Conservation (phyloP, 2,797 vertebrate genomes). For the Scleropages formosus region DNA sequence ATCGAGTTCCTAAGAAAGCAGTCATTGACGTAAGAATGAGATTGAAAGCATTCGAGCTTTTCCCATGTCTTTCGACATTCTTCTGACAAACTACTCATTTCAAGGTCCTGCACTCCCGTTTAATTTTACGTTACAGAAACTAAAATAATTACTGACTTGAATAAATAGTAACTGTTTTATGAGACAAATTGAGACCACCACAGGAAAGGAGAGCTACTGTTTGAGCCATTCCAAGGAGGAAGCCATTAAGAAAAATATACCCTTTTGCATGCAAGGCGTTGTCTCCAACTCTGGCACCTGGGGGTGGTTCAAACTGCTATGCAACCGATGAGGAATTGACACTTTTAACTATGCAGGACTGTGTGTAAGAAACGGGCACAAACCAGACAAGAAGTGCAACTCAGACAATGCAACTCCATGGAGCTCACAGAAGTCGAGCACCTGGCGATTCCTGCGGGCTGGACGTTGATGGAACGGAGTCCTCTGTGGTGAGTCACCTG, state of each 20-base stretch:
- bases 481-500: slow-evolving; percentile 16
- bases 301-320: slow-evolving; percentile 71
- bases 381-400: slow-evolving; percentile 52
- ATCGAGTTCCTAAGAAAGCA: too few relatives aligned
- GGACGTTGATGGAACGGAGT: not conserved
- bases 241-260: slow-evolving; percentile 27
- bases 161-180: slow-evolving; percentile 41
- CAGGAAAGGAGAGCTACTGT: slow-evolving; percentile 43
- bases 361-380: slow-evolving; percentile 51
- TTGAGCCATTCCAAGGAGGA: slow-evolving; percentile 60
- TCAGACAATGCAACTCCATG: slow-evolving; percentile 59
- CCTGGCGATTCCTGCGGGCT: not conserved
- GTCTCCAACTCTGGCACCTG: slow-evolving; percentile 46
- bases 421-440: not conserved
- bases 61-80: slow-evolving; percentile 7
- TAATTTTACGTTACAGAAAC: not conserved
- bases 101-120: slow-evolving; percentile 39
- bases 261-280: slow-evolving; percentile 30
- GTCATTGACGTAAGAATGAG: too few relatives aligned
- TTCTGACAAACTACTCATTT: slow-evolving; percentile 30
- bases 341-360: slow-evolving; percentile 74
- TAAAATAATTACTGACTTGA: slow-evolving; percentile 51
- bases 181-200: slow-evolving; percentile 23
- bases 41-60: too few relatives aligned
- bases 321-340: slow-evolving; percentile 61